Evolutionary conservation across 2,888 invertebrate genomes (phyloP).

Genomic region (Ichneumon xanthorius): DNA sequence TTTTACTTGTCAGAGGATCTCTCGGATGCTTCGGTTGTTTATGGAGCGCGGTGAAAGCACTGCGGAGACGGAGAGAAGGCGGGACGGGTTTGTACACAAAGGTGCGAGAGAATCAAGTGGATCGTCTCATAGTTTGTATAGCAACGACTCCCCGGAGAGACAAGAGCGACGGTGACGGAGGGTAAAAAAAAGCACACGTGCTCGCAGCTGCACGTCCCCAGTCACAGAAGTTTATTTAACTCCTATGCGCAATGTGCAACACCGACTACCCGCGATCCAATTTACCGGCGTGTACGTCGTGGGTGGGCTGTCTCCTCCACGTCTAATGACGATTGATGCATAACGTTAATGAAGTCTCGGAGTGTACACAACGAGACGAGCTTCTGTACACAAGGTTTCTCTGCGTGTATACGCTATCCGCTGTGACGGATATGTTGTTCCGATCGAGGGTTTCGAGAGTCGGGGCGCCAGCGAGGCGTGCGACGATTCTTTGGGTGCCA

Average conservation of each 20-base stretch:
- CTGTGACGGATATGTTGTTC: neutral
- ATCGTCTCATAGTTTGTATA: slow-evolving; percentile 54
- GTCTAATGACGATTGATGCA: slow-evolving; percentile 52
- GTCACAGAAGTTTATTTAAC: slow-evolving; percentile 24
- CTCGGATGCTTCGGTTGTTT: slow-evolving; percentile 4
- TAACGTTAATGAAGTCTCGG: slow-evolving; percentile 30
- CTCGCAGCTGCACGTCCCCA: neutral
- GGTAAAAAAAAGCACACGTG: slow-evolving; percentile 20
- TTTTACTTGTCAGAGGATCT: slow-evolving; percentile 40
- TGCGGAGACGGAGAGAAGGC: neutral
- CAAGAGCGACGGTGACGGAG: neutral
- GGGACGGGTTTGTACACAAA: slow-evolving; percentile 21
- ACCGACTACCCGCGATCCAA: neutral
- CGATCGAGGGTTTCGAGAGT: neutral
- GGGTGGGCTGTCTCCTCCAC: slow-evolving; percentile 32
- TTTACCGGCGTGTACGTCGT: neutral
- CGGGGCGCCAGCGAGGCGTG: neutral
- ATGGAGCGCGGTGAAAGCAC: slow-evolving; percentile 6
- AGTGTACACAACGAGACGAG: slow-evolving; percentile 14
- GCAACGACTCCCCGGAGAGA: slow-evolving; percentile 47
- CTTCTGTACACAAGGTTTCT: neutral
- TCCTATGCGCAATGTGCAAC: slow-evolving; percentile 3
- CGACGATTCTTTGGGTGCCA: neutral
- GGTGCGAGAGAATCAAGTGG: slow-evolving; percentile 52
- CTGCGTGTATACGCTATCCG: neutral